Evolutionary conservation across 2,888 invertebrate species (phyloP), one percentile per base, ranked within the genome.

Genomic region (Macrophya alboannulata): DNA sequence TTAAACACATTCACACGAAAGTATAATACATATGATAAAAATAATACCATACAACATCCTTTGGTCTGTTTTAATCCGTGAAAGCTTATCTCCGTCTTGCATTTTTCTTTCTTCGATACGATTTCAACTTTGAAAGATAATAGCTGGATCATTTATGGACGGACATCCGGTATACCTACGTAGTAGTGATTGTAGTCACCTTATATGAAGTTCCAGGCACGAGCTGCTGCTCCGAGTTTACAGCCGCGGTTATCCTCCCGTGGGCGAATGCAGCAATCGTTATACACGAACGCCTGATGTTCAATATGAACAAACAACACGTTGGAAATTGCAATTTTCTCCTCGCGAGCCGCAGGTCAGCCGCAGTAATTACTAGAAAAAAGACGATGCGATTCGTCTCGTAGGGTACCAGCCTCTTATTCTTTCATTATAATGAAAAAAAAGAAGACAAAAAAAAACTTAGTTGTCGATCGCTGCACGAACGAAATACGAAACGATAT

Each of bases 261-360:
- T 74, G 72, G 72, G 72, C 72, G 72, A 74, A 74, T 74, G 21
- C 45, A 45, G 72, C 71, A 8, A 74, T 74, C 43, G 43, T 74
- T 45, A 55, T 55, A n/a, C 3, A 72, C 45, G 43, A 45, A 74
- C 45, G 45, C 45, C 40, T 40, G 71, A 45, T 74, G 72, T 74
- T 45, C 45, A 74, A 37, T 31, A 31, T 55, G 77, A 55, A 55
- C 12, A n/a, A 25, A 55, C 31, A 55, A 37, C 21, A 10, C 17
- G n/a, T 17, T 43, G 55, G 6, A 68, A 68, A 68, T 25, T 37
- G 68, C 68, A 37, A 21, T 25, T 62, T 62, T 31, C 9, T 3
- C n/a, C n/a, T 55, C 55, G n/a, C n/a, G n/a, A n/a, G 8, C 55
- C 55, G 51, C 51, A 1, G 51, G n/a, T 51, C n/a, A n/a, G 8